Evolutionary conservation across 2,113 vertebrate genomes (phyloP).

Genomic region (Daboia siamensis): DNA sequence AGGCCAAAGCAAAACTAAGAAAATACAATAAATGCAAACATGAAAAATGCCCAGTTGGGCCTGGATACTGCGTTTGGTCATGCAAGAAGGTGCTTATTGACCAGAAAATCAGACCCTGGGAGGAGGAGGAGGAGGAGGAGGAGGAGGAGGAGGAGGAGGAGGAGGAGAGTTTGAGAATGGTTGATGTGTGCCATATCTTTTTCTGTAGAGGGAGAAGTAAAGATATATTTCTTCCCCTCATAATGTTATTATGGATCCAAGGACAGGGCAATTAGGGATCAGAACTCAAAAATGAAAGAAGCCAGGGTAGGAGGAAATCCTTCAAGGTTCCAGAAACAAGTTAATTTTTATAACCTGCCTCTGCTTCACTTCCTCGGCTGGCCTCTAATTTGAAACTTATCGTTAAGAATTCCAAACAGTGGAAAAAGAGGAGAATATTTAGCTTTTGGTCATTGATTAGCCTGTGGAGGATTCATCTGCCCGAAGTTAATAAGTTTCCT

Average conservation of each 20-base stretch:
- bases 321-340: neutral
- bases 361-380: neutral
- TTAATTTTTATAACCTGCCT: neutral
- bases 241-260: neutral
- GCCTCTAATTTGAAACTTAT: constrained; percentile 12
- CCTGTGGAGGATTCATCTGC: neutral
- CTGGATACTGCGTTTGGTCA: no score
- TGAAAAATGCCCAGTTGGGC: no score
- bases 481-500: neutral
- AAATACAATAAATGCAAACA: no score
- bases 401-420: neutral
- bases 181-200: neutral
- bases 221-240: neutral
- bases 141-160: no score
- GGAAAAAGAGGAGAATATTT: neutral
- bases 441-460: neutral
- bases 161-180: neutral
- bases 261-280: neutral
- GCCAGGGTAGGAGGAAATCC: neutral
- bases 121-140: no score
- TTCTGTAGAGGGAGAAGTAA: neutral
- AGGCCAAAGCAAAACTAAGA: no score
- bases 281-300: neutral
- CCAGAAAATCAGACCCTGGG: neutral
- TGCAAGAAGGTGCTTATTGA: no score